These are phyloP conservation scores for Malurus splendens DNA, from an alignment of 2,797 vertebrate species.

Conservation along the genomic window DNA sequence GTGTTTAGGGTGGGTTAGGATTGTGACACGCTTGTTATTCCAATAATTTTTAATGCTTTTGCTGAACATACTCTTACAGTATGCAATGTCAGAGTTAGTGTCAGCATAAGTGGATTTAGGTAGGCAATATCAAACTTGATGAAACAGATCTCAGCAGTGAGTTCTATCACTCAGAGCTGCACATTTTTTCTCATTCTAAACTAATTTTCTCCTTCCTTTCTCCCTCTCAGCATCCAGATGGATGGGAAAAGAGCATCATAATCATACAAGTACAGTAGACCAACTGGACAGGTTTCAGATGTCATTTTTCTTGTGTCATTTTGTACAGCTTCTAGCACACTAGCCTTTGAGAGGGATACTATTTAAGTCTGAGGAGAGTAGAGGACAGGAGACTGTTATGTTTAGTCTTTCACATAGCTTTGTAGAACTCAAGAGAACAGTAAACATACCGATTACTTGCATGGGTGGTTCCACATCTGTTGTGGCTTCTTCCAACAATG, in stretches of 20 bases:
- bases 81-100: background rate
- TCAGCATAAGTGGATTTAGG: background rate
- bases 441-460: conserved; percentile 85
- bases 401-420: conserved; percentile 30
- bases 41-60: background rate
- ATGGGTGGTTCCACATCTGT: conserved; percentile 82
- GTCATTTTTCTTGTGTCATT: conserved; percentile 1
- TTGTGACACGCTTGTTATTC: background rate
- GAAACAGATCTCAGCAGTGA: background rate
- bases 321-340: background rate
- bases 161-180: background rate
- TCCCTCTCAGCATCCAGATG: background rate
- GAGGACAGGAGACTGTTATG: background rate
- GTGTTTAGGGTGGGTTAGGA: background rate
- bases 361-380: background rate
- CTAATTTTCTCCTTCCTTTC: background rate
- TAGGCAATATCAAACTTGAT: background rate
- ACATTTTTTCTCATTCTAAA: background rate
- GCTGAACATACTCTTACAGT: background rate
- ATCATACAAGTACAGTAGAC: background rate
- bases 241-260: background rate
- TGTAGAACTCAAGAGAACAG: conserved; percentile 45
- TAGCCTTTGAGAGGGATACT: background rate
- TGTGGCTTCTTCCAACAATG: conserved; percentile 82
- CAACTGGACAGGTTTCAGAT: background rate